A percentile compares a stretch with the other conserved stretches of the same genome.
These are phyloP conservation scores for Percopsis omiscomaycus DNA, from an alignment of 2,797 vertebrate genomes.

Conservation along the genomic window DNA sequence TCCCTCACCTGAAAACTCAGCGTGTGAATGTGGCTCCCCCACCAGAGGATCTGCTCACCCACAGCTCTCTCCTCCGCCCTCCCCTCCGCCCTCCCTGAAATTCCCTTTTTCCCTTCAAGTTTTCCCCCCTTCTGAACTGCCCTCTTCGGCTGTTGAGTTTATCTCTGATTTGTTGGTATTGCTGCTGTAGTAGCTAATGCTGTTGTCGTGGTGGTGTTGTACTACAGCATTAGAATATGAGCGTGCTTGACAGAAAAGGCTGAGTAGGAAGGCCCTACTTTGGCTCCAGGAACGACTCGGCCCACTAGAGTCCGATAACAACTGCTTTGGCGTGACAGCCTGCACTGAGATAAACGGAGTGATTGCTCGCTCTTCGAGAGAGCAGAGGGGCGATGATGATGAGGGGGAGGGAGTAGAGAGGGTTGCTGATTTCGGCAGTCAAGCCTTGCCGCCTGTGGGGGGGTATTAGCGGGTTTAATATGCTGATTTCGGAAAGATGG, in stretches of 20 bases:
- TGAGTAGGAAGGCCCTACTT: conserved; percentile 43
- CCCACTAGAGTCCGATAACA: conserved; percentile 34
- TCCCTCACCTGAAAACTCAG: too few relatives aligned
- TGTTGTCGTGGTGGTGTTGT: conserved; percentile 9
- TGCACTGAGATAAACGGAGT: not conserved
- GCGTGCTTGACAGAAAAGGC: conserved; percentile 20
- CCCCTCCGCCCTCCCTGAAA: too few relatives aligned
- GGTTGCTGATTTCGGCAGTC: conserved; percentile 15
- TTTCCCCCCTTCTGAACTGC: not conserved
- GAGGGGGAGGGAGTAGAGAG: conserved; percentile 6
- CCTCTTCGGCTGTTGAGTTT: conserved; percentile 11
- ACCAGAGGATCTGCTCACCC: too few relatives aligned
- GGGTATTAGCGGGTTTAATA: conserved; percentile 23
- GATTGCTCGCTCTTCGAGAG: not conserved
- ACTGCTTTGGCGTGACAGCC: conserved; percentile 8
- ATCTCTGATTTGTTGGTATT: conserved; percentile 9
- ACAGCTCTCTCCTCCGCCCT: too few relatives aligned
- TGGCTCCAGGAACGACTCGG: conserved; percentile 27
- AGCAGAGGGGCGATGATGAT: conserved; percentile 20
- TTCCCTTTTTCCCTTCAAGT: too few relatives aligned
- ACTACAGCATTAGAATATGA: conserved; percentile 23
- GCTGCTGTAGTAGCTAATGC: too few relatives aligned
- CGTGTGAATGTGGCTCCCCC: too few relatives aligned
- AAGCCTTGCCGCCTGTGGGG: conserved; percentile 24
- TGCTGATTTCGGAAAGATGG: conserved; percentile 38